Conservation (phyloP, 2,113 vertebrate genomes). For the Eonycteris spelaea region DNA sequence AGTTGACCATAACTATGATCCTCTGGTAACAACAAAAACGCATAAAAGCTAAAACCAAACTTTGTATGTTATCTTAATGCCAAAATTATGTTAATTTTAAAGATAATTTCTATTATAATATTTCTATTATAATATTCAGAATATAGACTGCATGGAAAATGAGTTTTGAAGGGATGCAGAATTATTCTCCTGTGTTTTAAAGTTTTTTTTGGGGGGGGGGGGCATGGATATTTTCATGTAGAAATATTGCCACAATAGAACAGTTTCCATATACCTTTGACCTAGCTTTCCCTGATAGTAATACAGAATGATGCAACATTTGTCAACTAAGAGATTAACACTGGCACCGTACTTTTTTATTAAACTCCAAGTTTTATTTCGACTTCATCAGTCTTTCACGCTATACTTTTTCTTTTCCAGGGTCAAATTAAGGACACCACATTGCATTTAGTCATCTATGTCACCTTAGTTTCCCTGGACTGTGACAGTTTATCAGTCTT, state of each 20-base stretch:
- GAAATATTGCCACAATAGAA: not conserved
- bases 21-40: not conserved
- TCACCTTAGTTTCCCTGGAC: not conserved
- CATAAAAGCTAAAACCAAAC: not conserved
- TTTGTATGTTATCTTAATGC: not conserved
- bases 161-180: not conserved
- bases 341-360: not conserved
- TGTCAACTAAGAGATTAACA: not conserved
- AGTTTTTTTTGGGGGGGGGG: not conserved
- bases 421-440: not conserved
- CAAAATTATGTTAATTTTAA: not conserved
- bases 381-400: not conserved
- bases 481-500: not conserved
- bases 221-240: not conserved
- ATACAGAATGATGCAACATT: rapidly evolving
- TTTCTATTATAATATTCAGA: not conserved
- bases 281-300: not conserved
- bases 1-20: rapidly evolving
- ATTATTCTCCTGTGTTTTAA: not conserved
- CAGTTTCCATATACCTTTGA: not conserved
- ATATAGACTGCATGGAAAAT: not conserved
- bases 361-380: not conserved
- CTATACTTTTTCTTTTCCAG: not conserved
- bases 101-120: not conserved
- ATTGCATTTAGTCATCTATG: not conserved